Conservation (phyloP, 2,113 vertebrate species). For the Bos taurus region DNA sequence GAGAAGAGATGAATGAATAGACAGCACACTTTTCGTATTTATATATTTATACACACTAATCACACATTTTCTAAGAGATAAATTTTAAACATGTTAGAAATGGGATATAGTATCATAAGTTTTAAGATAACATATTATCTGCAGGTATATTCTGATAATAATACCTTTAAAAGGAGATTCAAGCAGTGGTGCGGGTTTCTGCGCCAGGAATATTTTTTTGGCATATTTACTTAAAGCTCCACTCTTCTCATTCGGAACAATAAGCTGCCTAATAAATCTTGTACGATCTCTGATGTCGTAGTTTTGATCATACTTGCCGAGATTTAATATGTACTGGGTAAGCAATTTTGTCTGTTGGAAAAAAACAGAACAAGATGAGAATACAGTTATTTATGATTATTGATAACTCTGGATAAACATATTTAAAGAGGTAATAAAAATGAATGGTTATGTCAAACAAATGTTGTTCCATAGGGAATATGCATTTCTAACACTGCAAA, state of each 20-base stretch:
- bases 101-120: slow-evolving; percentile 47
- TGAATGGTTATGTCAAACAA: slow-evolving; percentile 93
- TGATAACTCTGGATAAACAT: slow-evolving; percentile 98
- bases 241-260: slow-evolving; percentile 96
- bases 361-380: slow-evolving; percentile 80
- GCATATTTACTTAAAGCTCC: slow-evolving; percentile 97
- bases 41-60: slow-evolving; percentile 55
- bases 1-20: slow-evolving; percentile 24
- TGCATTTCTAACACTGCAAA: slow-evolving; percentile 91
- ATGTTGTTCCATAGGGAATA: slow-evolving; percentile 91
- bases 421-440: slow-evolving; percentile 96
- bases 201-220: slow-evolving; percentile 94
- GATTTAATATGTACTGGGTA: slow-evolving; percentile 98
- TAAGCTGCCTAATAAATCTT: slow-evolving; percentile 98
- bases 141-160: slow-evolving; percentile 62
- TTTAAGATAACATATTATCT: slow-evolving; percentile 60
- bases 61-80: slow-evolving; percentile 63
- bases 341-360: slow-evolving; percentile 95
- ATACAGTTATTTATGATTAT: slow-evolving; percentile 96
- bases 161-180: slow-evolving; percentile 98
- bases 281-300: slow-evolving; percentile 99
- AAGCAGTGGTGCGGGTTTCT: slow-evolving; percentile 95
- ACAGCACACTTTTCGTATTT: slow-evolving; percentile 14
- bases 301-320: slow-evolving; percentile 98
- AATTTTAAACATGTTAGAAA: slow-evolving; percentile 61